Evolutionary conservation across 2,797 vertebrate species (phyloP).

Genomic region (Enteromius radiatus): DNA sequence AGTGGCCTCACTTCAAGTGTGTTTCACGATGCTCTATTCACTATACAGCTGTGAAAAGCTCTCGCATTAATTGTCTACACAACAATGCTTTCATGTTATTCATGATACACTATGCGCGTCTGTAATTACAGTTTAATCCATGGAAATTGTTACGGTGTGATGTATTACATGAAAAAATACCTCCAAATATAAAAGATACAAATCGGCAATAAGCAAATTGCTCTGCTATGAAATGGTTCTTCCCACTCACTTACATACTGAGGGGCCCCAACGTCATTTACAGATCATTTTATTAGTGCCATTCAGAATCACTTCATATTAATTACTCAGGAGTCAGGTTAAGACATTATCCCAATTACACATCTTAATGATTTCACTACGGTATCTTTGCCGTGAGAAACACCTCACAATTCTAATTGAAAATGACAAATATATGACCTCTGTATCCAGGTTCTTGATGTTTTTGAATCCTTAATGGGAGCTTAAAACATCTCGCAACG

Average conservation of each 20-base stretch:
- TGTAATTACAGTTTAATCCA: constrained; percentile 2
- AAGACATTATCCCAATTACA: constrained; percentile 29
- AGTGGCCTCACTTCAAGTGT: neutral
- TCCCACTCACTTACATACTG: constrained; percentile 1
- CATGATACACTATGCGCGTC: neutral
- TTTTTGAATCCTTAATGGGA: neutral
- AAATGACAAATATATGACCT: neutral
- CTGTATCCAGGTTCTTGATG: neutral
- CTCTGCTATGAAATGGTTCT: constrained; percentile 12
- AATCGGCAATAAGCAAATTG: constrained; percentile 9
- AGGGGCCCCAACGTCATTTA: constrained; percentile 18
- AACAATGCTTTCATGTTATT: constrained; percentile 28
- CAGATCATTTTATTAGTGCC: constrained; percentile 39
- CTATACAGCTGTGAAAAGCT: constrained; percentile 9
- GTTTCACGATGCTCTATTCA: neutral
- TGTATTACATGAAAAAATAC: neutral
- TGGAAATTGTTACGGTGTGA: neutral
- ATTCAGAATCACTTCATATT: constrained; percentile 32
- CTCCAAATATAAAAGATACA: neutral
- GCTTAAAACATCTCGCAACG: neutral
- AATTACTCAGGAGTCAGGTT: constrained; percentile 40
- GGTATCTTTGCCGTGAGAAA: neutral
- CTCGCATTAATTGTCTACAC: neutral
- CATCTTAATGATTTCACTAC: constrained; percentile 23
- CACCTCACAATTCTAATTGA: neutral